phyloP scores from a whole-genome alignment of 64 coral and sea anemone species.

The Montipora cactus region DNA sequence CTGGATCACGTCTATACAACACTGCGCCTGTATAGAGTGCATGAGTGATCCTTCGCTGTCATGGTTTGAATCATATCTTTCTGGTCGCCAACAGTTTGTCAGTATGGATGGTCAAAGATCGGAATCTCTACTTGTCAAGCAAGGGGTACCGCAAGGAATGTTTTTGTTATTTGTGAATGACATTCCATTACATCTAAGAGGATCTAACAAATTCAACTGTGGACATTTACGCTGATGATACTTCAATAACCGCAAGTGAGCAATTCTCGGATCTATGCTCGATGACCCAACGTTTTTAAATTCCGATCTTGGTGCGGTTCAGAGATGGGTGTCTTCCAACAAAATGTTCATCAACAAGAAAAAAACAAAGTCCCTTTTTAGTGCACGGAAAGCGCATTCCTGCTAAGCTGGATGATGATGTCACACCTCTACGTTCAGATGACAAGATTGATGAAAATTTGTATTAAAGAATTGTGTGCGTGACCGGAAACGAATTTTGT shows the following conservation, averaged over 20 bases:
- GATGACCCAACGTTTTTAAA: not conserved
- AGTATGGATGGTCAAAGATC: not conserved
- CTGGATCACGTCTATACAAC: not conserved
- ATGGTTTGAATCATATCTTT: conserved; percentile 34
- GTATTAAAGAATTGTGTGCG: not conserved
- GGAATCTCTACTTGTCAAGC: not conserved
- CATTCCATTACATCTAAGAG: too few relatives aligned
- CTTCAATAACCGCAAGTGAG: conserved; percentile 3
- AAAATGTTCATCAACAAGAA: conserved; percentile 36
- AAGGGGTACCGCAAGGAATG: conserved; percentile 50
- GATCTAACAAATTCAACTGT: too few relatives aligned
- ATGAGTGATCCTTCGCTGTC: not conserved
- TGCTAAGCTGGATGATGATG: not conserved
- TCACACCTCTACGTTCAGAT: not conserved
- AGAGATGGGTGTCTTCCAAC: not conserved
- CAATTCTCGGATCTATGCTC: not conserved
- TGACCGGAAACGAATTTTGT: too few relatives aligned
- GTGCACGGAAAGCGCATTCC: not conserved
- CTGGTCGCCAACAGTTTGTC: too few relatives aligned
- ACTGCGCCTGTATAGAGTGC: conserved; percentile 28
- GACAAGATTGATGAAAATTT: not conserved
- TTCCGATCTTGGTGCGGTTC: not conserved
- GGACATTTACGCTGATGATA: conserved; percentile 40
- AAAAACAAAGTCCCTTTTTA: not conserved
- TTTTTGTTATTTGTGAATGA: conserved; percentile 32